These are phyloP conservation scores for Macaca nemestrina DNA, from an alignment of 2,113 vertebrate species.

Conservation along the genomic window DNA sequence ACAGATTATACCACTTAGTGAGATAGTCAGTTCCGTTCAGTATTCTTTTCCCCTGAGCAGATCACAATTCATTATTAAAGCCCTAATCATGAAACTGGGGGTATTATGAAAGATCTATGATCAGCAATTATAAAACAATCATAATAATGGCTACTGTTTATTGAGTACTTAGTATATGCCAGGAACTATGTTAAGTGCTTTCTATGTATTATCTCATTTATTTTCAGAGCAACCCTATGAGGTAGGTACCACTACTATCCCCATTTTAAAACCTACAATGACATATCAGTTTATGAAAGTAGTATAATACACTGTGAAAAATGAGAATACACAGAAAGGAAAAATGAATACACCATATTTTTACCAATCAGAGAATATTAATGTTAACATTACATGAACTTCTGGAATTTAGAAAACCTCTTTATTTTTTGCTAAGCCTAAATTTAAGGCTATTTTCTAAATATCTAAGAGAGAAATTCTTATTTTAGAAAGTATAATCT, in stretches of 20 bases:
- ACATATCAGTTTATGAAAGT: not conserved
- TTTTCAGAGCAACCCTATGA: not conserved
- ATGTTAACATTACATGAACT: not conserved
- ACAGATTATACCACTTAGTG: not conserved
- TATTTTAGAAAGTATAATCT: not conserved
- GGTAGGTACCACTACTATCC: not conserved
- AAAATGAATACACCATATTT: not conserved
- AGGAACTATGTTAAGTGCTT: not conserved
- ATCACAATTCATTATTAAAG: not conserved
- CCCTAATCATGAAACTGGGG: not conserved
- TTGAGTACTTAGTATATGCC: not conserved
- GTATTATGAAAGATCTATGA: not conserved
- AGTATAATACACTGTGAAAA: not conserved
- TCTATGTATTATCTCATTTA: not conserved
- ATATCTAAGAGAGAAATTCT: not conserved
- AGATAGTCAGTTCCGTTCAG: not conserved
- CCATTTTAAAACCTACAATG: not conserved
- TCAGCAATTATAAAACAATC: conserved; percentile 44
- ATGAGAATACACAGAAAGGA: not conserved
- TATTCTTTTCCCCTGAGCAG: not conserved
- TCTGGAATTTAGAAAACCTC: not conserved
- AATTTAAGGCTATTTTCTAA: not conserved
- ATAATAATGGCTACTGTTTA: not conserved
- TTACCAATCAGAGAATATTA: not conserved
- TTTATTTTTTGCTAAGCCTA: not conserved